Conservation (phyloP, 2,797 vertebrate genomes). For the Sphenodon punctatus region DNA sequence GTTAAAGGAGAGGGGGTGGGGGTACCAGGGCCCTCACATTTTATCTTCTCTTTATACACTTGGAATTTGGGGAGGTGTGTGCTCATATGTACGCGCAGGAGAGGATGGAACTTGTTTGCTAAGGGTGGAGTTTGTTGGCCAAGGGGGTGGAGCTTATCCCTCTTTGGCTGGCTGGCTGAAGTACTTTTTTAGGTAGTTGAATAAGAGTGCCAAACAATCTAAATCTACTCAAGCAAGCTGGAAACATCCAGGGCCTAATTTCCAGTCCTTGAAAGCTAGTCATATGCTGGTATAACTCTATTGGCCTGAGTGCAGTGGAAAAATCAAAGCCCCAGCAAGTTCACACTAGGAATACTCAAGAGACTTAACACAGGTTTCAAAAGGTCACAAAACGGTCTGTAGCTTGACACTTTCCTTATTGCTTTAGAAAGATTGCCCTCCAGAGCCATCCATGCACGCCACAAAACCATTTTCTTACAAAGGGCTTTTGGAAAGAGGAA, state of each 20-base stretch:
- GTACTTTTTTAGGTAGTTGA: too few species aligned
- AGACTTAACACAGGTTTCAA: not conserved
- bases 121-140: too few species aligned
- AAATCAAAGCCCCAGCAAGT: not conserved
- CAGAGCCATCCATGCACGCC: too few species aligned
- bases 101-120: too few species aligned
- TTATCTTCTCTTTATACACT: too few species aligned
- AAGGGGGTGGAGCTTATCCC: too few species aligned
- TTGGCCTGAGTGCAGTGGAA: not conserved
- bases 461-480: not conserved
- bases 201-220: not conserved
- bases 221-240: not conserved
- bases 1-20: too few species aligned
- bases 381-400: not conserved
- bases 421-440: not conserved
- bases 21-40: too few species aligned
- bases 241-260: not conserved
- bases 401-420: not conserved
- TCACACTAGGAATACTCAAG: not conserved
- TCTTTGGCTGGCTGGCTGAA: too few species aligned
- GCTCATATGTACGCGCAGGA: too few species aligned
- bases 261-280: not conserved
- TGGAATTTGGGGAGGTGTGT: too few species aligned
- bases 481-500: not conserved
- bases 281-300: not conserved